Evolutionary conservation across 2,888 invertebrate genomes (phyloP).

Genomic region (Steromphala cineraria): DNA sequence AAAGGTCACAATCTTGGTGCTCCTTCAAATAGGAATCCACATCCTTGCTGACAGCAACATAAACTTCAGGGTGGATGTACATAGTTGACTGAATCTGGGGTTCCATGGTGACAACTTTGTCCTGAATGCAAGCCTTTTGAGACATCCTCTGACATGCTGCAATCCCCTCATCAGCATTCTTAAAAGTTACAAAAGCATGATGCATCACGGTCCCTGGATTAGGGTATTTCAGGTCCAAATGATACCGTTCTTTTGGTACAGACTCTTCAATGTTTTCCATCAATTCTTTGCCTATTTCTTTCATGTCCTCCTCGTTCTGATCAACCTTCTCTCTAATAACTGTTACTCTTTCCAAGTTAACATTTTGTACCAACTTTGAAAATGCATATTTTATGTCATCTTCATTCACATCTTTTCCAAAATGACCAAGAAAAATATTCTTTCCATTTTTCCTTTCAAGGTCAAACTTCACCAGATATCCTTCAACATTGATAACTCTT

Average conservation of each 20-base stretch:
- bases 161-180: conserved; percentile 46
- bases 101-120: conserved; percentile 33
- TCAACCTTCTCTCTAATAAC: conserved; percentile 7
- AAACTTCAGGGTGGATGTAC: conserved; percentile 33
- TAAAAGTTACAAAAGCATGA: conserved; percentile 44
- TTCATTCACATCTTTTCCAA: conserved; percentile 34
- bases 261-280: conserved; percentile 23
- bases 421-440: conserved; percentile 25
- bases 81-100: conserved; percentile 44
- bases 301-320: neutral
- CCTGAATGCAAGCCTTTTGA: conserved; percentile 12
- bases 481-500: neutral
- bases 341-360: neutral
- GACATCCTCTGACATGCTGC: conserved; percentile 31
- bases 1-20: neutral
- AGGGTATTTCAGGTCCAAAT: conserved; percentile 34
- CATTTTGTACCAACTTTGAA: neutral
- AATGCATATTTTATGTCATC: conserved; percentile 37
- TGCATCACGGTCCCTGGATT: conserved; percentile 31
- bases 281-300: conserved; percentile 19
- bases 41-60: conserved; percentile 34
- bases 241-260: conserved; percentile 25
- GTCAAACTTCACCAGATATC: conserved; percentile 14
- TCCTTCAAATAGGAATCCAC: conserved; percentile 30
- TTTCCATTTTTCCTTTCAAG: conserved; percentile 2